phyloP scores from a whole-genome alignment of 1,140 invertebrate species.

The Mamestra configurata region DNA sequence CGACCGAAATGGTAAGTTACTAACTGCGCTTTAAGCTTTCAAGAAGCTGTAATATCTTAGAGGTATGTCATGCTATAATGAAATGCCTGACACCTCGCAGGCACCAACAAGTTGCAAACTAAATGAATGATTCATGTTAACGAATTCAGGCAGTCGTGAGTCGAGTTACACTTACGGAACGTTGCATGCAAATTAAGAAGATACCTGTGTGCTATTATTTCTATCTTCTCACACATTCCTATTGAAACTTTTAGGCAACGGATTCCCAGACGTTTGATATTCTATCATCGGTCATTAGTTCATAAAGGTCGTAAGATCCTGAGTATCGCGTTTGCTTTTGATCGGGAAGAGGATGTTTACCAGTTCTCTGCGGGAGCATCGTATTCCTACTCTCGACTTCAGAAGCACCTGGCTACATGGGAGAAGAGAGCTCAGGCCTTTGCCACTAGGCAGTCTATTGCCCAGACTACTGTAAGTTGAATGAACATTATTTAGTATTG shows the following conservation, averaged over 20 bases:
- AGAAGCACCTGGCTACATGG: slow-evolving; percentile 94
- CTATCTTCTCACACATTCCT: neutral
- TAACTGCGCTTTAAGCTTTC: neutral
- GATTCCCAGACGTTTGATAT: slow-evolving; percentile 95
- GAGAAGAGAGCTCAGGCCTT: slow-evolving; percentile 89
- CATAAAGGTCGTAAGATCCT: slow-evolving; percentile 98
- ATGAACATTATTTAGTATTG: neutral
- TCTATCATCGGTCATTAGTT: slow-evolving; percentile 96
- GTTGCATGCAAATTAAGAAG: neutral
- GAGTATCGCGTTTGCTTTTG: slow-evolving; percentile 98
- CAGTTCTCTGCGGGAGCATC: slow-evolving; percentile 98
- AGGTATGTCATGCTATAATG: neutral
- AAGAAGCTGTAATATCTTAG: neutral
- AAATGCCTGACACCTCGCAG: neutral
- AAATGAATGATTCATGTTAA: neutral
- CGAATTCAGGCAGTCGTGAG: neutral
- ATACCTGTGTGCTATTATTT: neutral
- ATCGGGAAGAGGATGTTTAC: slow-evolving; percentile 97
- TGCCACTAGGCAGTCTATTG: slow-evolving; percentile 92
- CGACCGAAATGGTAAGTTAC: slow-evolving; percentile 95
- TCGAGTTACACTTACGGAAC: neutral
- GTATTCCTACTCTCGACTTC: slow-evolving; percentile 97
- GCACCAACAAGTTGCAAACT: neutral
- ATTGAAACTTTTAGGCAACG: slow-evolving; percentile 90
- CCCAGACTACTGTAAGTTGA: slow-evolving; percentile 90